Percentiles rank a stretch among this genome's conserved stretches.
Evolutionary conservation across 2,888 invertebrate species (phyloP).

Genomic region (Zonitis immaculata): DNA sequence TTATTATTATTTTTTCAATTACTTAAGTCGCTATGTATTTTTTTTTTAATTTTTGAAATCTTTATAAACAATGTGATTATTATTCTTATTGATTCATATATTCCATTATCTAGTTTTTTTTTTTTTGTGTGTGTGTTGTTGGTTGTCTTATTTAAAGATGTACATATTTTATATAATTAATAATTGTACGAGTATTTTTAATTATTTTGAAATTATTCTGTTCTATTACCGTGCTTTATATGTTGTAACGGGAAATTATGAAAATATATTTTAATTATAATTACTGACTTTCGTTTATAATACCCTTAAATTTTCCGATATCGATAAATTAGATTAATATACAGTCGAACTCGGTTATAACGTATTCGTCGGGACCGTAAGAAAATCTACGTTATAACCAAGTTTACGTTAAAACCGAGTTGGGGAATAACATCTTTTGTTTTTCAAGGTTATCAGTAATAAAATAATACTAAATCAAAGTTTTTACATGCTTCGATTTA

Average conservation of each 20-base stretch:
- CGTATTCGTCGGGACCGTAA: no score
- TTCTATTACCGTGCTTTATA: not conserved
- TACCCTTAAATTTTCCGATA: no score
- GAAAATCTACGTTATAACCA: no score
- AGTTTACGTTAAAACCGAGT: no score
- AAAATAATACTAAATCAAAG: no score
- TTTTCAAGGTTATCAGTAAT: no score
- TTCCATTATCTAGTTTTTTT: not conserved
- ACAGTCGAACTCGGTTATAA: no score
- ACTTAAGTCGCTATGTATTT: not conserved
- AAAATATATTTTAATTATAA: not conserved
- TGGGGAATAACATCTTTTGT: no score
- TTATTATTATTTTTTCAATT: not conserved
- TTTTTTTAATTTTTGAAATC: not conserved
- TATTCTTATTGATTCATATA: not conserved
- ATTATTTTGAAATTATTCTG: not conserved
- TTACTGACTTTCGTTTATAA: not conserved
- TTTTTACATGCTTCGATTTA: no score
- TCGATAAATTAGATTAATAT: no score
- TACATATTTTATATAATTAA: not conserved
- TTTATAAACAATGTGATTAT: not conserved
- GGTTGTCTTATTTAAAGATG: not conserved
- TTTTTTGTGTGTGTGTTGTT: not conserved
- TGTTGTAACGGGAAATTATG: conserved; percentile 1
- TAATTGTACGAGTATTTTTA: not conserved